Conservation (phyloP, 2,113 vertebrate species). For the Chamaetylas fuelleborni region DNA sequence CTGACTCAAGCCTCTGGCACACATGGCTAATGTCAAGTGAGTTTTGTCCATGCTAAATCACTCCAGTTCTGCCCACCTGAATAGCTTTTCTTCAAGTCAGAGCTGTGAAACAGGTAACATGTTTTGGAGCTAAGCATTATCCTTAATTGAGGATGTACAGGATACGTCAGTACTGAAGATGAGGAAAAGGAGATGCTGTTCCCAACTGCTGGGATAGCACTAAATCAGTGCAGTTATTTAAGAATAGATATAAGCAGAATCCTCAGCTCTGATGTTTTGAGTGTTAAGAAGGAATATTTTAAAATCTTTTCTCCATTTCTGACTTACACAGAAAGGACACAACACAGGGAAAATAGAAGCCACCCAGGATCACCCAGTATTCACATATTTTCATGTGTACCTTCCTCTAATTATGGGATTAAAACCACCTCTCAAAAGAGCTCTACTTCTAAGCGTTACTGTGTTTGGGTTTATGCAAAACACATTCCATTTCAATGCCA, state of each 20-base stretch:
- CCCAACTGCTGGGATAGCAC: background rate
- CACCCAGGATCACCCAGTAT: background rate
- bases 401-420: background rate
- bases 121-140: background rate
- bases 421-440: background rate
- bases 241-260: background rate
- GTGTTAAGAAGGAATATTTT: background rate
- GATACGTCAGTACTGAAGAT: background rate
- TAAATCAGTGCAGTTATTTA: background rate
- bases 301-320: background rate
- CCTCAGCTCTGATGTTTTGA: background rate
- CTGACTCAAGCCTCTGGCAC: conserved; percentile 29
- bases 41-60: background rate
- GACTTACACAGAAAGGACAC: background rate
- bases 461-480: background rate
- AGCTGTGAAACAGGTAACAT: background rate
- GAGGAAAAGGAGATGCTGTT: background rate
- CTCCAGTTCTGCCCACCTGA: background rate
- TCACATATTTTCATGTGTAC: background rate
- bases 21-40: background rate
- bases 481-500: background rate
- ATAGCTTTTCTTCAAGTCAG: conserved; percentile 35
- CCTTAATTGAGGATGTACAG: background rate
- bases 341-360: background rate
- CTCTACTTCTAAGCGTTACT: background rate